These are phyloP conservation scores for Zosterops pallidus DNA, from an alignment of 2,113 vertebrate species.

Conservation along the genomic window DNA sequence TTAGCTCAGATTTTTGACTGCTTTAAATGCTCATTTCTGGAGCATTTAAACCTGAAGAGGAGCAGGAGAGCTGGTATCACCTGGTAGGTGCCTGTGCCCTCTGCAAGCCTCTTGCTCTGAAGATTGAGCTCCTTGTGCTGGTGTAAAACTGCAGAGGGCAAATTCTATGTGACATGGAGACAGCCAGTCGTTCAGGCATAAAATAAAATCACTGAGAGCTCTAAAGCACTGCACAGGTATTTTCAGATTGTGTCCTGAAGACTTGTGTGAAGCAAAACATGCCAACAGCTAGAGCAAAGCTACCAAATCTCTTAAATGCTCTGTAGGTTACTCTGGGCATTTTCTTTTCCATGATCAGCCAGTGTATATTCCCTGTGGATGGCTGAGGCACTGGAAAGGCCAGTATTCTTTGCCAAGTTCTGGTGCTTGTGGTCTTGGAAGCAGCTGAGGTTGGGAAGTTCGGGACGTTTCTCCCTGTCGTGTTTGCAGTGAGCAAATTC, in stretches of 20 bases:
- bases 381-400: not conserved
- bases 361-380: not conserved
- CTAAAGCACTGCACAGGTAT: not conserved
- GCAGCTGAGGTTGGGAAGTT: not conserved
- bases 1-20: not conserved
- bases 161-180: not conserved
- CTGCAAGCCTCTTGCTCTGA: not conserved
- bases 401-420: not conserved
- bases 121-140: not conserved
- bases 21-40: not conserved
- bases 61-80: not conserved
- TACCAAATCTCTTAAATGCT: not conserved
- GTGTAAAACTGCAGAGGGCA: not conserved
- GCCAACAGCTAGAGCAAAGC: not conserved
- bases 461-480: not conserved
- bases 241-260: not conserved
- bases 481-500: not conserved
- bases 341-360: not conserved
- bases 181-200: not conserved
- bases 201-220: not conserved
- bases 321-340: not conserved
- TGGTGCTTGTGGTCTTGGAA: not conserved
- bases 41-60: not conserved
- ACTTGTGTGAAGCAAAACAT: not conserved
- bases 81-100: not conserved